Evolutionary conservation across 1,140 invertebrate species (phyloP), one percentile per base, ranked within the genome.

Genomic region (Popillia japonica): DNA sequence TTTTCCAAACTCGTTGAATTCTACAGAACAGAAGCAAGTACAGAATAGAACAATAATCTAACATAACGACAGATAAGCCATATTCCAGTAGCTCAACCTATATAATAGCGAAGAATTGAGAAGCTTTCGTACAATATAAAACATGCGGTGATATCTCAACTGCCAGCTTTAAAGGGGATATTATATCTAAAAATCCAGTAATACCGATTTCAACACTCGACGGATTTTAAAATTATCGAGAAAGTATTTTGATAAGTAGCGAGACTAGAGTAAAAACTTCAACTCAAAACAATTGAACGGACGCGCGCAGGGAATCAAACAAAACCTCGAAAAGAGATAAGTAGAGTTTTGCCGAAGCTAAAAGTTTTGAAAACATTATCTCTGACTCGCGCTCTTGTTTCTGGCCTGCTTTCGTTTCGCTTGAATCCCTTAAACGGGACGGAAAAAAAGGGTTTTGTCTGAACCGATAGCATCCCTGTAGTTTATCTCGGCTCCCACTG

Each of bases 251-350:
- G 61, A 68, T 68, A 68, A 68, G 61, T 68, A 68, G 61, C 61
- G 27, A 68, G 61, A 10, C 22, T 11, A 34, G 4, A 64, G 10
- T 27, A 27, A 68, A 68, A 68, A 9, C 20, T 68, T 68, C 61
- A 20, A 34, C 61, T 34, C 22, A 68, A 68, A 68, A 68, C 61
- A 68, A 68, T 68, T 20, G 61, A 68, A 68, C 22, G 11, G 14
- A 44, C 42, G n/a, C 20, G 20, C 20, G n/a, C 14, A n/a, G 14
- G 7, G 61, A 68, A 22, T 68, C 61, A 68, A 68, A 68, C 61
- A 68, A 68, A 68, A 68, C 61, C 61, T 27, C 61, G 61, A 68
- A 68, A 68, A 68, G 17, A 68, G 61, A 68, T 68, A 68, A 68
- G 61, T 23, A n/a, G 61, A 68, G 22, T 68, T 27, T 10, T 55